Percentiles rank a stretch among this genome's conserved stretches.
Evolutionary conservation across 2,888 invertebrate genomes (phyloP).

Genomic region (Orchestes rusci): DNA sequence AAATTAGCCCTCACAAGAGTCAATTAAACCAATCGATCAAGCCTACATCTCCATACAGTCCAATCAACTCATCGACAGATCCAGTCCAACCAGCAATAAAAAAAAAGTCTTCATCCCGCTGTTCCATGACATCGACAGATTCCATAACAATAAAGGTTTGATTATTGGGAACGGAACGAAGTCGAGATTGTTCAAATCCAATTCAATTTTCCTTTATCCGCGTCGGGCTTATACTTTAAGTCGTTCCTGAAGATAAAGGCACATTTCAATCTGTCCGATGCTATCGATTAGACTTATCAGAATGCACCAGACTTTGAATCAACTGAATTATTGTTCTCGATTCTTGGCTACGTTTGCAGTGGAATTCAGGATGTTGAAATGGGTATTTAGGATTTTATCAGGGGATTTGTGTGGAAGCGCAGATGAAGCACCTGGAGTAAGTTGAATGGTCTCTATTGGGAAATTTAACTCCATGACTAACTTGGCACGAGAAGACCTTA

Average conservation of each 20-base stretch:
- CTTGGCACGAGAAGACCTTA: too few species aligned
- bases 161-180: conserved; percentile 12
- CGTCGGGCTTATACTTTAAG: conserved; percentile 11
- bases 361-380: too few species aligned
- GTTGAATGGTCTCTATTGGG: too few species aligned
- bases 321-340: conserved; percentile 14
- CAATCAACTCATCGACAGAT: not conserved
- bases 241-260: conserved; percentile 16
- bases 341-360: not conserved
- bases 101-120: not conserved
- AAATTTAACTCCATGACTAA: too few species aligned
- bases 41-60: not conserved
- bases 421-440: too few species aligned
- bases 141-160: conserved; percentile 8
- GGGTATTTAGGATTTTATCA: not conserved
- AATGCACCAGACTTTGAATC: conserved; percentile 13
- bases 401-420: too few species aligned
- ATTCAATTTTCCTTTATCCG: conserved; percentile 14
- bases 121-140: conserved; percentile 5
- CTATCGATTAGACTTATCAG: conserved; percentile 14
- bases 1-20: too few species aligned
- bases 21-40: too few species aligned
- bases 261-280: conserved; percentile 19
- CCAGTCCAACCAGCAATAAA: not conserved
- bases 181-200: conserved; percentile 11